A percentile compares a stretch with the other conserved stretches of the same genome.
Conservation (phyloP, 2,797 vertebrate genomes). For the Yasuhikotakia modesta region DNA sequence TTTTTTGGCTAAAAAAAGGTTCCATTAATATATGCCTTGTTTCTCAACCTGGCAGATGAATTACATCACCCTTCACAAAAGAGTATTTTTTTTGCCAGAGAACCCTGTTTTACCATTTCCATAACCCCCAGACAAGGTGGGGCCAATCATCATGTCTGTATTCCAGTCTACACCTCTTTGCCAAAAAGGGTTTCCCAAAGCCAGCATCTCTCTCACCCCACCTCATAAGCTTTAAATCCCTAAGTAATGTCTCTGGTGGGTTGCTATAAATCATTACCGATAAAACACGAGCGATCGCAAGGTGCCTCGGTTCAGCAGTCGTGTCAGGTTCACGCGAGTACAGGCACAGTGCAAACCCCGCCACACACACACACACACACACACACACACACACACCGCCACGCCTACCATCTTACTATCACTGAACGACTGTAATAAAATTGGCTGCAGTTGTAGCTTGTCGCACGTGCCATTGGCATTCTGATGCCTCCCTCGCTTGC, state of each 20-base stretch:
- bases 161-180: slow-evolving; percentile 29
- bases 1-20: background rate
- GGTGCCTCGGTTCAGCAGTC: slow-evolving; percentile 26
- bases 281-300: slow-evolving; percentile 13
- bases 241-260: slow-evolving; percentile 14
- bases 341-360: slow-evolving; percentile 15
- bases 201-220: slow-evolving; percentile 1
- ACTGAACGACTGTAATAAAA: slow-evolving; percentile 40
- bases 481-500: slow-evolving; percentile 28
- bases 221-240: slow-evolving; percentile 5
- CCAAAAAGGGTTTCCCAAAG: slow-evolving; percentile 28
- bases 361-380: slow-evolving; percentile 15
- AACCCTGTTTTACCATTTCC: background rate
- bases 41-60: too few relatives aligned
- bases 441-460: slow-evolving; percentile 40
- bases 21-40: background rate
- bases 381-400: slow-evolving; percentile 24
- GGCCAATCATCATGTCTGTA: slow-evolving; percentile 47
- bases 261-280: slow-evolving; percentile 19
- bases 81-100: background rate
- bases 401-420: slow-evolving; percentile 50
- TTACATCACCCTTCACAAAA: background rate
- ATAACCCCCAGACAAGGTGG: slow-evolving; percentile 55
- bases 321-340: slow-evolving; percentile 34
- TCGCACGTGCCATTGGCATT: slow-evolving; percentile 44